phyloP scores from a whole-genome alignment of 2,113 vertebrate genomes.

The Ceyx margarethae region DNA sequence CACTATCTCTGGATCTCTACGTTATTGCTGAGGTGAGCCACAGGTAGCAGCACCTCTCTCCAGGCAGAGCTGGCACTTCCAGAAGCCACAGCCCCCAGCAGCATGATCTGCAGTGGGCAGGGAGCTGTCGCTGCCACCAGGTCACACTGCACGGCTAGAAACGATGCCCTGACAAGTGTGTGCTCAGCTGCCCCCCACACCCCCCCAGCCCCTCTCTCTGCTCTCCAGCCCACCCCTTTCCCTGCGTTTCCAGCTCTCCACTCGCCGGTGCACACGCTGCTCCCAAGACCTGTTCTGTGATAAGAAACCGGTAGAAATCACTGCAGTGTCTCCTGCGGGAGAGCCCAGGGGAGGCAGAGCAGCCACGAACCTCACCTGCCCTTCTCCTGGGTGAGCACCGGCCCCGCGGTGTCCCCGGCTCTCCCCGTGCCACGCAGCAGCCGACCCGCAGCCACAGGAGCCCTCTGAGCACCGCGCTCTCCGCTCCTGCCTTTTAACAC shows the following conservation, averaged over 20 bases:
- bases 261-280: rapidly evolving
- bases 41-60: neutral
- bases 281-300: rapidly evolving
- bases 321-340: rapidly evolving
- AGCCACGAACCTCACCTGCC: neutral
- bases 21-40: neutral
- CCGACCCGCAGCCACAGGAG: neutral
- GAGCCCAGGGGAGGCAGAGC: neutral
- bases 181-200: no score
- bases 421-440: neutral
- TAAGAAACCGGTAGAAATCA: neutral
- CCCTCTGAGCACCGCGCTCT: neutral
- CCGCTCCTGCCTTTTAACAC: conserved; percentile 70
- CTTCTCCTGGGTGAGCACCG: rapidly evolving
- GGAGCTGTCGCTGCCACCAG: rapidly evolving
- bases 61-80: neutral
- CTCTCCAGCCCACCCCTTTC: neutral
- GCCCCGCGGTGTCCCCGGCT: neutral
- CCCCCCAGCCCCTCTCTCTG: rapidly evolving
- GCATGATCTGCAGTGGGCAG: rapidly evolving
- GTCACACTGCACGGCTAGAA: rapidly evolving
- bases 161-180: rapidly evolving
- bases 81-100: neutral
- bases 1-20: neutral
- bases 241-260: neutral